phyloP scores from a whole-genome alignment of 1,140 invertebrate species.

The Drosophila biarmipes region DNA sequence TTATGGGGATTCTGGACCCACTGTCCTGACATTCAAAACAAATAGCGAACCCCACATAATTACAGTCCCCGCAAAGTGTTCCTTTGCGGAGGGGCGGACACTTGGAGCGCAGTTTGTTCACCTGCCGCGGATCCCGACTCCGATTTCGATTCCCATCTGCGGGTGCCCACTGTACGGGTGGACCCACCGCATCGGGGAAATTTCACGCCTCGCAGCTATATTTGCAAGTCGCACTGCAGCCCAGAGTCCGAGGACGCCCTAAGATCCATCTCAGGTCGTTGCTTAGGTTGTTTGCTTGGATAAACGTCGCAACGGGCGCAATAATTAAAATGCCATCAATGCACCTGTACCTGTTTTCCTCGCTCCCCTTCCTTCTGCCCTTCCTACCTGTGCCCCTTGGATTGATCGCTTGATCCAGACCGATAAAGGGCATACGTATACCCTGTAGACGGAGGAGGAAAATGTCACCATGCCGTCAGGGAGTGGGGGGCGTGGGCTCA shows the following conservation, averaged over 20 bases:
- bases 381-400: slow-evolving; percentile 25
- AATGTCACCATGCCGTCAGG: slow-evolving; percentile 57
- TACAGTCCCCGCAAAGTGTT: slow-evolving; percentile 72
- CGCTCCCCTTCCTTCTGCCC: slow-evolving; percentile 5
- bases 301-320: slow-evolving; percentile 37
- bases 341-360: slow-evolving; percentile 38
- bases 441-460: slow-evolving; percentile 4
- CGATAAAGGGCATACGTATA: slow-evolving; percentile 47
- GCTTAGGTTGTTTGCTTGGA: slow-evolving; percentile 34
- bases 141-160: background rate
- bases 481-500: slow-evolving; percentile 29
- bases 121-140: slow-evolving; percentile 44
- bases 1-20: background rate
- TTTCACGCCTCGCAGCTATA: slow-evolving; percentile 77
- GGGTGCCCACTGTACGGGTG: slow-evolving; percentile 25
- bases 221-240: slow-evolving; percentile 39
- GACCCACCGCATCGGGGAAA: slow-evolving; percentile 51
- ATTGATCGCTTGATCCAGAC: slow-evolving; percentile 59
- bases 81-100: slow-evolving; percentile 72
- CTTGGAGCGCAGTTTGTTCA: slow-evolving; percentile 75
- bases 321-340: slow-evolving; percentile 79
- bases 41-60: slow-evolving; percentile 69
- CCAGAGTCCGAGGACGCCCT: too few species aligned
- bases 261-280: background rate
- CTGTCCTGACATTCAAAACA: slow-evolving; percentile 46